Percentiles rank a stretch among this genome's conserved stretches.
phyloP scores from a whole-genome alignment of 2,888 invertebrate genomes.

The Eupithecia centaureata region DNA sequence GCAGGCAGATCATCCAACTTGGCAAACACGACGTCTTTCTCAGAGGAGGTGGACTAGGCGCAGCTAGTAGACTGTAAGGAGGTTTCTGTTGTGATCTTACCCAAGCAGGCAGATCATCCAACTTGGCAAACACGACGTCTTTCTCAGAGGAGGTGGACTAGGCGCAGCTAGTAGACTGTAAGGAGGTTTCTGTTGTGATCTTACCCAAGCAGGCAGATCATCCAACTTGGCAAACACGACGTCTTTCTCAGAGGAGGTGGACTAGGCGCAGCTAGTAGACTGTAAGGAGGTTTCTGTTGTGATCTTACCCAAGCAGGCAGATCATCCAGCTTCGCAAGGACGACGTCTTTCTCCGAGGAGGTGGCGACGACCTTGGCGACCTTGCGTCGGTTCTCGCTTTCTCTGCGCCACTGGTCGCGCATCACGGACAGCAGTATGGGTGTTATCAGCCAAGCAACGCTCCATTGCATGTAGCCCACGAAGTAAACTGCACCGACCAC shows the following conservation, averaged over 20 bases:
- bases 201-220: slow-evolving; percentile 97
- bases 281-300: slow-evolving; percentile 42
- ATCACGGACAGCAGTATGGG: slow-evolving; percentile 92
- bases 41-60: too few relatives aligned
- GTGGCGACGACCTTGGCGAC: slow-evolving; percentile 90
- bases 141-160: too few relatives aligned
- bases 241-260: slow-evolving; percentile 92
- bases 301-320: slow-evolving; percentile 95
- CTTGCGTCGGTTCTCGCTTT: slow-evolving; percentile 88
- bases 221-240: slow-evolving; percentile 93
- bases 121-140: too few relatives aligned
- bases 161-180: too few relatives aligned
- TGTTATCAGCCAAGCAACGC: slow-evolving; percentile 93
- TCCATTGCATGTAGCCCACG: slow-evolving; percentile 94
- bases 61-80: too few relatives aligned
- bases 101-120: too few relatives aligned
- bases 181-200: slow-evolving; percentile 49
- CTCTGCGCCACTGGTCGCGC: slow-evolving; percentile 90
- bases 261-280: too few relatives aligned
- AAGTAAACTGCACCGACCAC: slow-evolving; percentile 90
- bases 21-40: too few relatives aligned
- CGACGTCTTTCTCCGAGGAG: slow-evolving; percentile 93
- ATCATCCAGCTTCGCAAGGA: slow-evolving; percentile 94
- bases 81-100: too few relatives aligned
- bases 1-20: too few relatives aligned